Evolutionary conservation across 2,113 vertebrate species (phyloP).

Genomic region (Epinephelus fuscoguttatus): DNA sequence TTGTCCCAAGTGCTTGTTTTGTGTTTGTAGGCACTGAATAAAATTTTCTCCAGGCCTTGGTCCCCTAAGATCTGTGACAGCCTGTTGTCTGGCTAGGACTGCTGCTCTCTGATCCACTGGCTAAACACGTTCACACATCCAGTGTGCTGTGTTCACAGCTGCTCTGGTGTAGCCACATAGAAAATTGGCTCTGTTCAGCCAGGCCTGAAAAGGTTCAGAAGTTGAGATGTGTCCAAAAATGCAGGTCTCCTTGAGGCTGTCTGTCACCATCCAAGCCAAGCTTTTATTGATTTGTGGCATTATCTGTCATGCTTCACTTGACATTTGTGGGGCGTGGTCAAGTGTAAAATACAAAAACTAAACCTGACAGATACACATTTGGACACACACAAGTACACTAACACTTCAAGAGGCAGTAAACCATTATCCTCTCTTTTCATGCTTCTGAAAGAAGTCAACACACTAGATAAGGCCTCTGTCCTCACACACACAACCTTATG

Average conservation of each 20-base stretch:
- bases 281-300: constrained; percentile 66
- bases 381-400: constrained; percentile 30
- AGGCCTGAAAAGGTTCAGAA: constrained; percentile 61
- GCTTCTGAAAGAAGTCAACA: constrained; percentile 14
- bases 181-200: constrained; percentile 67
- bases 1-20: constrained; percentile 4
- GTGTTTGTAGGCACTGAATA: constrained; percentile 14
- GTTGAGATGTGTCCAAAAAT: constrained; percentile 50
- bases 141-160: constrained; percentile 66
- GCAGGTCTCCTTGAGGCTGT: constrained; percentile 44
- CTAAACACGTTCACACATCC: constrained; percentile 64
- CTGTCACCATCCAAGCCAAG: constrained; percentile 34
- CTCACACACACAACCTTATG: neutral
- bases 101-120: constrained; percentile 55
- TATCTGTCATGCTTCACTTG: constrained; percentile 53
- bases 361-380: constrained; percentile 39
- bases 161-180: constrained; percentile 65
- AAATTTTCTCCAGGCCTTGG: constrained; percentile 11
- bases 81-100: constrained; percentile 29
- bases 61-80: constrained; percentile 54
- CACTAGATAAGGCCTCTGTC: neutral
- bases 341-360: constrained; percentile 41
- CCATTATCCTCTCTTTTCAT: constrained; percentile 8
- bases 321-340: constrained; percentile 48
- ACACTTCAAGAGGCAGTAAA: constrained; percentile 7